Conservation (phyloP, 2,797 vertebrate species). For the Lacerta agilis region DNA sequence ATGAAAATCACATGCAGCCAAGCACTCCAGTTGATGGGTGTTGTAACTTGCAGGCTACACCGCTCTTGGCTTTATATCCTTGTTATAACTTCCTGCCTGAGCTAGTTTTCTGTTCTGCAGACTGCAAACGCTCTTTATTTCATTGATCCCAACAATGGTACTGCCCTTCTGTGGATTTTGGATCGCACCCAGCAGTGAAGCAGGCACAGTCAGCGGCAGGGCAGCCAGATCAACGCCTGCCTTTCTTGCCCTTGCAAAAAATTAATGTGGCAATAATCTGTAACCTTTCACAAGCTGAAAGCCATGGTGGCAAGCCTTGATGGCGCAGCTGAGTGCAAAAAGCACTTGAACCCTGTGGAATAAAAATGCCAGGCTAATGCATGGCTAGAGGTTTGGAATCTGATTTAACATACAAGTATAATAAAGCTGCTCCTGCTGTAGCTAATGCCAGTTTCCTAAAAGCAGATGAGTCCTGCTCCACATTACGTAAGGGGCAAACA, state of each 20-base stretch:
- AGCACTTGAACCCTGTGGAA: not conserved
- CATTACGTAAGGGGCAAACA: not conserved
- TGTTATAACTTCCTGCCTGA: not conserved
- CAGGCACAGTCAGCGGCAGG: not conserved
- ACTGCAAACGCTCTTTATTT: not conserved
- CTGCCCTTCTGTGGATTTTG: not conserved
- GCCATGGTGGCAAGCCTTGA: not conserved
- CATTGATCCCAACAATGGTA: not conserved
- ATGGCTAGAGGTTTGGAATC: not conserved
- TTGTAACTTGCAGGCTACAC: not conserved
- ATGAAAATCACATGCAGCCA: not conserved
- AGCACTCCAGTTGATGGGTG: not conserved
- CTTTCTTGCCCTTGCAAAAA: slow-evolving; percentile 3
- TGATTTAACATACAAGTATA: not conserved
- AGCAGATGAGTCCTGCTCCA: not conserved
- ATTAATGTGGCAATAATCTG: slow-evolving; percentile 14
- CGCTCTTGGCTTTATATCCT: not conserved
- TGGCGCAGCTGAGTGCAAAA: not conserved
- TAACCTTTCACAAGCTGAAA: accelerated
- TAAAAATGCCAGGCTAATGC: not conserved
- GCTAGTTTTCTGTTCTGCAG: not conserved
- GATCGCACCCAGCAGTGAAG: not conserved
- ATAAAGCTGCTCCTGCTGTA: not conserved
- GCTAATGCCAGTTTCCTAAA: not conserved
- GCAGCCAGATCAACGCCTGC: not conserved